Conservation (phyloP, 1,140 invertebrate genomes). For the Zaprionus taronus region DNA sequence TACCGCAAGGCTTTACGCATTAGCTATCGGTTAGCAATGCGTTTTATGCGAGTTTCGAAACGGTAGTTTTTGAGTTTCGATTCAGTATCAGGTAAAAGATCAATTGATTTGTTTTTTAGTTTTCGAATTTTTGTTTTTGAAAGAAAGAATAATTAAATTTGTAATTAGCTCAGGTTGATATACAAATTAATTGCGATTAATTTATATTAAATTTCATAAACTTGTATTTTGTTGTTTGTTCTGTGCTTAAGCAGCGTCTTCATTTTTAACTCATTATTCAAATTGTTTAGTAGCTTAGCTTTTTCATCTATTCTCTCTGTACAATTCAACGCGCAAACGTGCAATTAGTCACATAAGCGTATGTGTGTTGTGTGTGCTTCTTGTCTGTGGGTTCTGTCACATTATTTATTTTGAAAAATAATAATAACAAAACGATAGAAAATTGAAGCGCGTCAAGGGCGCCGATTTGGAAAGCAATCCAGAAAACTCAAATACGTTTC, state of each 20-base stretch:
- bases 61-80: constrained; percentile 1
- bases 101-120: constrained; percentile 24
- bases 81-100: constrained; percentile 13
- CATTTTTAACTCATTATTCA: constrained; percentile 34
- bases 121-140: constrained; percentile 25
- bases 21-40: constrained; percentile 51
- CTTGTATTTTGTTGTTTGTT: constrained; percentile 28
- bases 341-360: constrained; percentile 74
- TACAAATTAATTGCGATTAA: constrained; percentile 43
- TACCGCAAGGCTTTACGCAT: constrained; percentile 66
- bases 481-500: neutral
- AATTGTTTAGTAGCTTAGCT: constrained; percentile 48
- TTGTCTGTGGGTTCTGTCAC: neutral
- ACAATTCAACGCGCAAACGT: constrained; percentile 54
- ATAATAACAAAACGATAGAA: neutral
- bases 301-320: constrained; percentile 36
- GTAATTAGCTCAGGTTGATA: constrained; percentile 59
- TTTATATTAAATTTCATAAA: constrained; percentile 48
- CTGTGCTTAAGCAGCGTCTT: constrained; percentile 35
- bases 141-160: constrained; percentile 80
- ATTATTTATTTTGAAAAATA: constrained; percentile 10
- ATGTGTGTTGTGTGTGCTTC: constrained; percentile 27
- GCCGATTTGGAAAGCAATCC: neutral
- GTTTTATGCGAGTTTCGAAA: constrained; percentile 23
- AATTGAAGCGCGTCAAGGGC: neutral